phyloP scores from a whole-genome alignment of 2,888 invertebrate genomes.

The Megamerina dolium region DNA sequence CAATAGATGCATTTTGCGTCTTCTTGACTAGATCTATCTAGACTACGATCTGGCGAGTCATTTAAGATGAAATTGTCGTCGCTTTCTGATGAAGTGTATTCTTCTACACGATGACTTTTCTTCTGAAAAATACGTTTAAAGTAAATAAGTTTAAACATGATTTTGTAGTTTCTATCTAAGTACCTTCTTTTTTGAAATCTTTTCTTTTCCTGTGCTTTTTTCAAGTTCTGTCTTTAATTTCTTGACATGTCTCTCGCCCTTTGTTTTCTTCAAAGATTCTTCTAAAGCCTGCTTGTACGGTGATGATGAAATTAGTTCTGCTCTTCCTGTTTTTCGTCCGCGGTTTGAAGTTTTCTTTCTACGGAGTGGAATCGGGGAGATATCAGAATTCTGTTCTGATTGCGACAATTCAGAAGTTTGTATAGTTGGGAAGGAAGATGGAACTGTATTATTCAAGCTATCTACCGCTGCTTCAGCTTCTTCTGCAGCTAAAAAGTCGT shows the following conservation, averaged over 20 bases:
- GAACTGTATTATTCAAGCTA: slow-evolving; percentile 5
- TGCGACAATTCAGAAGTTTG: no score
- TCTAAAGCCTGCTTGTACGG: slow-evolving; percentile 14
- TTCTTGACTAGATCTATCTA: no score
- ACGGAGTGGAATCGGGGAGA: slow-evolving; percentile 10
- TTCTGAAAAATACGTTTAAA: not conserved
- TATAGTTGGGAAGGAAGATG: not conserved
- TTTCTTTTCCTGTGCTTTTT: no score
- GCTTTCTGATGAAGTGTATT: no score
- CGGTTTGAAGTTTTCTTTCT: slow-evolving; percentile 10
- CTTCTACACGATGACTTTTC: slow-evolving; percentile 6
- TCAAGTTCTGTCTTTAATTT: no score
- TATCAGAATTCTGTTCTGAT: slow-evolving; percentile 5
- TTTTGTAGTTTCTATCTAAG: no score
- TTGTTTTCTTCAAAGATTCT: no score
- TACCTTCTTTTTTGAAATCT: no score
- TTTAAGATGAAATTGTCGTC: slow-evolving; percentile 9
- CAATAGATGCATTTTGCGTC: no score
- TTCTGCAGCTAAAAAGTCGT: slow-evolving; percentile 9
- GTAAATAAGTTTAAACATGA: no score
- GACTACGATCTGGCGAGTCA: no score
- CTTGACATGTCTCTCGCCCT: not conserved
- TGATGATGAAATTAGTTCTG: slow-evolving; percentile 13
- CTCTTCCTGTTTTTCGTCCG: slow-evolving; percentile 11
- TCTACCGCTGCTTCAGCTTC: no score